phyloP scores from a whole-genome alignment of 2,888 invertebrate species.

The Blastobasis adustella region DNA sequence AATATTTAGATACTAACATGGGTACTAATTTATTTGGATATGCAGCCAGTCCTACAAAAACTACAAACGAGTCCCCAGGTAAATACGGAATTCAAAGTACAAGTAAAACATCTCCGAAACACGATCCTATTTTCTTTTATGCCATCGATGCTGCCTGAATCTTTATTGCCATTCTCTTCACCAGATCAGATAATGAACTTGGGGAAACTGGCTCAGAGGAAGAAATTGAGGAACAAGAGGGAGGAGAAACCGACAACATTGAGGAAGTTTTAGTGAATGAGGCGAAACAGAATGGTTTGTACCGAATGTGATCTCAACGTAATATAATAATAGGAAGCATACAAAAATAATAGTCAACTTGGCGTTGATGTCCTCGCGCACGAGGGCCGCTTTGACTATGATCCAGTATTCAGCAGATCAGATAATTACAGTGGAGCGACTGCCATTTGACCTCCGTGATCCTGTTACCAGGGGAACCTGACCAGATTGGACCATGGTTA shows the following conservation, averaged over 20 bases:
- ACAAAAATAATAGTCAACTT: too few species aligned
- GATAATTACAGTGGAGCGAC: too few species aligned
- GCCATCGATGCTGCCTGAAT: neutral
- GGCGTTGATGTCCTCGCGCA: too few species aligned
- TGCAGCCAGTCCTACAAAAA: slow-evolving; percentile 57
- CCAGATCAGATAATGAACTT: slow-evolving; percentile 79
- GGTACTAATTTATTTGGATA: slow-evolving; percentile 6
- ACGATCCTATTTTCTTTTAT: neutral
- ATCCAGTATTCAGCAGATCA: too few species aligned
- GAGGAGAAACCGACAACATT: slow-evolving; percentile 75
- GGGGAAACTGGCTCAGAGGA: slow-evolving; percentile 82
- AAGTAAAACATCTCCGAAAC: neutral
- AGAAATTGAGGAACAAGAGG: slow-evolving; percentile 80
- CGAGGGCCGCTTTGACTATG: too few species aligned
- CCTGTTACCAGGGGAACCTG: too few species aligned
- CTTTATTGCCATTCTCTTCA: neutral
- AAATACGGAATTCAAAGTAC: slow-evolving; percentile 15
- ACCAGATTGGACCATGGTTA: too few species aligned
- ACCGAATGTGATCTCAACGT: too few species aligned
- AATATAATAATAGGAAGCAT: too few species aligned
- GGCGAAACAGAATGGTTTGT: slow-evolving; percentile 55
- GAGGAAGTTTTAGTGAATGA: slow-evolving; percentile 65
- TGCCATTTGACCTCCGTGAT: too few species aligned
- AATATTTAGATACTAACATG: neutral
- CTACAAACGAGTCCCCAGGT: slow-evolving; percentile 62